Evolutionary conservation across 2,113 vertebrate species (phyloP).

Genomic region (Heterocephalus glaber): DNA sequence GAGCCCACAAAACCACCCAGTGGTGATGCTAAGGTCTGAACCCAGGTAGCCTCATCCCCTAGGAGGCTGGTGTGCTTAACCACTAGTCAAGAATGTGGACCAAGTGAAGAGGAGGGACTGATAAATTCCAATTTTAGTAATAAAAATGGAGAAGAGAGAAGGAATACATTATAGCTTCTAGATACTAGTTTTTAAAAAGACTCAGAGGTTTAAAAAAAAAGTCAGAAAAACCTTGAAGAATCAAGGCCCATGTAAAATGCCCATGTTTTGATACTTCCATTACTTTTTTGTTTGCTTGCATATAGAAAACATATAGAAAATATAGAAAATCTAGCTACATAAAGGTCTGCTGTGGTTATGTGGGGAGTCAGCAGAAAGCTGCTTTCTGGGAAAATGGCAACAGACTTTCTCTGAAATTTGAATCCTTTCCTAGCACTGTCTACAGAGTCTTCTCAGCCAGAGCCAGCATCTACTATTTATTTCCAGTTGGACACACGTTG

Average conservation of each 20-base stretch:
- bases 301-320: neutral
- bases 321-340: neutral
- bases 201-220: neutral
- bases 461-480: neutral
- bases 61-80: neutral
- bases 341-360: neutral
- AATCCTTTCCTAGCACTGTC: neutral
- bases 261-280: neutral
- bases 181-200: constrained; percentile 14
- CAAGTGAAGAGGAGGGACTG: neutral
- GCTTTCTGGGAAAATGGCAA: neutral
- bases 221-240: neutral
- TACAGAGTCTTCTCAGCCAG: neutral
- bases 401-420: neutral
- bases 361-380: neutral
- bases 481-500: neutral
- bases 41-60: too few relatives aligned
- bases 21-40: neutral
- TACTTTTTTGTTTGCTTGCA: neutral
- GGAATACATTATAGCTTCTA: neutral
- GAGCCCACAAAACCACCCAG: neutral
- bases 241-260: neutral
- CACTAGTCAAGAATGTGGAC: neutral
- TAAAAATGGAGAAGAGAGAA: neutral
- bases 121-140: neutral